Evolutionary conservation across 2,888 invertebrate genomes (phyloP).

Genomic region (Pseudococcus jackbeardsleyi): DNA sequence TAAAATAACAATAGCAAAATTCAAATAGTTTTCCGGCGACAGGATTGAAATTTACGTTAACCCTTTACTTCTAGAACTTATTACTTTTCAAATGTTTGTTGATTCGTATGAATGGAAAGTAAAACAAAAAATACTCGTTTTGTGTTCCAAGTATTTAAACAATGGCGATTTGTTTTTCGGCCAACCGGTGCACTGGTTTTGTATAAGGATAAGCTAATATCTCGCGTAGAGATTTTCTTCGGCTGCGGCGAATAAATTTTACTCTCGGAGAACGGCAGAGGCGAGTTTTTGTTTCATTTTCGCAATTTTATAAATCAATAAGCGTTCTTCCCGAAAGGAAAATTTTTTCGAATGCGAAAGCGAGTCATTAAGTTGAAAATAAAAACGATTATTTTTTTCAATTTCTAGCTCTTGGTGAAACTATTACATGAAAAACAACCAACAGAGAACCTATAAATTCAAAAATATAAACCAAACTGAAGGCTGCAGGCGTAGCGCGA

Average conservation of each 20-base stretch:
- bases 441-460: constrained; percentile 25
- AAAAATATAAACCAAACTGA: constrained; percentile 19
- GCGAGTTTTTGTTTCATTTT: background rate
- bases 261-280: background rate
- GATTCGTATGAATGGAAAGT: constrained; percentile 44
- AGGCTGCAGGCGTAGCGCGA: constrained; percentile 15
- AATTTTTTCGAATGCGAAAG: background rate
- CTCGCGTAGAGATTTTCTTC: constrained; percentile 3
- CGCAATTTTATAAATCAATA: background rate
- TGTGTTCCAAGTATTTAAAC: constrained; percentile 56
- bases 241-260: background rate
- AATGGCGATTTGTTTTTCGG: constrained; percentile 53
- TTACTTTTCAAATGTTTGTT: constrained; percentile 60
- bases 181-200: background rate
- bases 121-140: constrained; percentile 51
- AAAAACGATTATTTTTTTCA: constrained; percentile 34
- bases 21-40: constrained; percentile 62
- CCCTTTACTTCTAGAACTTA: constrained; percentile 44
- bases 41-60: constrained; percentile 58
- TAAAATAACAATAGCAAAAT: constrained; percentile 61
- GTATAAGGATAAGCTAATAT: constrained; percentile 3
- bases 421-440: constrained; percentile 23
- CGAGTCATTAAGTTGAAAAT: background rate
- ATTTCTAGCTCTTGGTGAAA: background rate
- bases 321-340: background rate